Percentiles rank a stretch among this genome's conserved stretches.
phyloP scores from a whole-genome alignment of 2,113 vertebrate species.

The Stigmatopora nigra region DNA sequence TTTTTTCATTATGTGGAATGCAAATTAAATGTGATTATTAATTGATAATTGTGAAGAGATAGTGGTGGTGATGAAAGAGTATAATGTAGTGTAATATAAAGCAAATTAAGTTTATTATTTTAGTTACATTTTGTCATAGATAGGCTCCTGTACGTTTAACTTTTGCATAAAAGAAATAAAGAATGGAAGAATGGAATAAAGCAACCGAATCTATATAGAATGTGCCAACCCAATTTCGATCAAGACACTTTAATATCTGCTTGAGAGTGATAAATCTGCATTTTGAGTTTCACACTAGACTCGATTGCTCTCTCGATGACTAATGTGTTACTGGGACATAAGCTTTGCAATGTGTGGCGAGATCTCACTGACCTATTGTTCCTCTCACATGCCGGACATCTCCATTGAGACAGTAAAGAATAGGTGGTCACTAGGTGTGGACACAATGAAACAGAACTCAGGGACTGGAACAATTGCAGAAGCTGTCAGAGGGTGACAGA shows the following conservation, averaged over 20 bases:
- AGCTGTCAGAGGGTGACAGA: conserved; percentile 82
- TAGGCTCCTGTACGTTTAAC: conserved; percentile 25
- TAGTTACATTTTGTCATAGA: conserved; percentile 14
- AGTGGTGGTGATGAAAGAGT: background rate
- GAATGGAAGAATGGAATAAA: too few species aligned
- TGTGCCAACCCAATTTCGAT: conserved; percentile 23
- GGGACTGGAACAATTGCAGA: conserved; percentile 73
- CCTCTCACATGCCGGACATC: conserved; percentile 65
- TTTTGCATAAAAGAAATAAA: too few species aligned
- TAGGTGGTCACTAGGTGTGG: conserved; percentile 83
- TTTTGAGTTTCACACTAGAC: conserved; percentile 46
- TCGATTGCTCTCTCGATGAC: conserved; percentile 52
- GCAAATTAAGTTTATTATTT: conserved; percentile 34
- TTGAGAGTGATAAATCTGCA: conserved; percentile 52
- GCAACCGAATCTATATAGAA: conserved; percentile 37
- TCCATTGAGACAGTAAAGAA: conserved; percentile 80
- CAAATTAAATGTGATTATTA: background rate
- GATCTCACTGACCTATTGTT: conserved; percentile 66
- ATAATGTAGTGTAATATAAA: conserved; percentile 24
- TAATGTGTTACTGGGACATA: conserved; percentile 75
- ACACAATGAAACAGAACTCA: conserved; percentile 74
- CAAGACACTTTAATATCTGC: conserved; percentile 40
- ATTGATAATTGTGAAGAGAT: background rate
- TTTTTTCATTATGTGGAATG: background rate
- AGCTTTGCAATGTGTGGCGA: conserved; percentile 71